A percentile compares a stretch with the other conserved stretches of the same genome.
These are phyloP conservation scores for Agelas oroides DNA, from an alignment of 37 sponge, comb jelly and placozoan species.

Conservation along the genomic window DNA sequence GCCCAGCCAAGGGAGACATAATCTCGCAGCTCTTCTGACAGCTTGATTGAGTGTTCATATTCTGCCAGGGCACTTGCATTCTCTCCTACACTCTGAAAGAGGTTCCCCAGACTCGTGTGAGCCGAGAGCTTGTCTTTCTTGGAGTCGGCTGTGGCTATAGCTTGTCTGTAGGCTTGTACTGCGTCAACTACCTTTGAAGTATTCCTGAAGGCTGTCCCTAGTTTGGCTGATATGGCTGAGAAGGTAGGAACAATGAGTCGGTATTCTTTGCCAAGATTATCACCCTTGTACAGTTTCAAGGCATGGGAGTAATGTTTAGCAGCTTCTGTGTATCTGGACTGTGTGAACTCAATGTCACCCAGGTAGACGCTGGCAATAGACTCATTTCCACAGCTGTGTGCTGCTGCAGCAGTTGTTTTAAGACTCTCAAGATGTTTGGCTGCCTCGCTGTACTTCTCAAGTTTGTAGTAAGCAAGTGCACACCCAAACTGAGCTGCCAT, in stretches of 20 bases:
- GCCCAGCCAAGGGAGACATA: slow-evolving; percentile 69
- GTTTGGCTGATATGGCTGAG: slow-evolving; percentile 43
- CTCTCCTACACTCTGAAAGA: slow-evolving; percentile 64
- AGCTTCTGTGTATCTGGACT: slow-evolving; percentile 24
- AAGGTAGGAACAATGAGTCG: slow-evolving; percentile 30
- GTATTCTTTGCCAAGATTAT: slow-evolving; percentile 20
- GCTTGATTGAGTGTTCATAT: slow-evolving; percentile 41
- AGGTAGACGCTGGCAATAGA: slow-evolving; percentile 57
- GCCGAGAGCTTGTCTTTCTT: slow-evolving; percentile 43
- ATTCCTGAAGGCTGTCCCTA: slow-evolving; percentile 17
- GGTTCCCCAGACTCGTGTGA: slow-evolving; percentile 71
- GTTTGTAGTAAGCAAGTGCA: slow-evolving; percentile 23
- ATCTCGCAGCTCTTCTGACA: slow-evolving; percentile 45
- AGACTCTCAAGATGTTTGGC: slow-evolving; percentile 2
- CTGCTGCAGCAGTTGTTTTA: slow-evolving; percentile 3
- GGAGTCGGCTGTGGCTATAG: slow-evolving; percentile 18
- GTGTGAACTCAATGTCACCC: slow-evolving; percentile 53
- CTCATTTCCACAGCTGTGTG: slow-evolving; percentile 25
- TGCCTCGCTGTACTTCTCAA: background rate
- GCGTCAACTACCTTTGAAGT: slow-evolving; percentile 34
- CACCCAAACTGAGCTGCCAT: no score
- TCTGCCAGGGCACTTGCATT: slow-evolving; percentile 53
- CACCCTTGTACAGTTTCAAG: background rate
- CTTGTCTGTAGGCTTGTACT: slow-evolving; percentile 22
- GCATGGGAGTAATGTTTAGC: slow-evolving; percentile 34